Base-by-base conservation (phyloP, 2,888 invertebrate species). In the Dioctria rufipes region DNA sequence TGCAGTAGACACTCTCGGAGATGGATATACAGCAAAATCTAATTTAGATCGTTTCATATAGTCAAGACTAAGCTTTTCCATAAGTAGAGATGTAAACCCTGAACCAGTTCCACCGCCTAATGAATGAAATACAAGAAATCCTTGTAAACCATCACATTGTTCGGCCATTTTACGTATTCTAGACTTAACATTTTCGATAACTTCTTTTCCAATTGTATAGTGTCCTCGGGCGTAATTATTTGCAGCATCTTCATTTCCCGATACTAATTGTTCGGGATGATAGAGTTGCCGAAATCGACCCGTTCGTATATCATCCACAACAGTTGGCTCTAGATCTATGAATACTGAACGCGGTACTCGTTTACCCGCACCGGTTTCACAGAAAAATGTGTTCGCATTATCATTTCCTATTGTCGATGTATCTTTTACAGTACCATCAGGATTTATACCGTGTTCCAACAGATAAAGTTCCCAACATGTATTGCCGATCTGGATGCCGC, bases 1-100 rank as follows among this genome's bases (percentile, higher is more conserved):
- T 0, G 97, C 96, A 0, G 97, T 97, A 46, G 96, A 96, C 40
- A 97, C 93, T 89, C 94, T 95, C 69, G 96, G 96, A n/a, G 96
- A 96, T 4, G 97, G 97, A 87, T 97, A 97, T 80, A 97, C 94
- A n/a, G 95, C 94, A 88, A 96, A 96, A 88, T 96, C 95, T 77
- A 96, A 90, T 86, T 96, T 96, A 87, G 95, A 95, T 87, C 96
- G 96, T 88, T 96, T 96, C 82, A 94, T 94, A 85, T 93, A 97
- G 86, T 96, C 96, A 13, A 94, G 93, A 0, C 94, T 93, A 3
- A 97, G 90, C 78, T 94, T 92, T 88, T 96, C 95, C 95, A 96
- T 95, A 37, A 97, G 90, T 65, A 96, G 90, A 1, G 96, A 95
- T 0, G 96, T 95, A 88, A 97, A 96, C 1, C 97, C 97, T 0